Evolutionary conservation across 2,888 invertebrate species (phyloP).

Genomic region (Cenopis cana): DNA sequence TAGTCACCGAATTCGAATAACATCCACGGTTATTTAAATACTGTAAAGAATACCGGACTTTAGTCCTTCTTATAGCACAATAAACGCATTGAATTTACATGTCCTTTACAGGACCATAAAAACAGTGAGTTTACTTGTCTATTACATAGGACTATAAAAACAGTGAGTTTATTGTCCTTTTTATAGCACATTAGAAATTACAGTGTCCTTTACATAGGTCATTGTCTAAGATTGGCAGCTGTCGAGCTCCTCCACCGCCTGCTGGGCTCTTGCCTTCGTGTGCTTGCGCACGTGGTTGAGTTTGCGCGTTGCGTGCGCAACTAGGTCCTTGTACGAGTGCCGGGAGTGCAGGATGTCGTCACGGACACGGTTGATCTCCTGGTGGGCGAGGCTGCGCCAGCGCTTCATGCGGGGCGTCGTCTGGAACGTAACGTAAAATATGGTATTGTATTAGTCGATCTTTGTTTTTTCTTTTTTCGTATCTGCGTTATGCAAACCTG

Average conservation of each 20-base stretch:
- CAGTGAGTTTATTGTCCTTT: not conserved
- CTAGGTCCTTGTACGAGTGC: slow-evolving; percentile 67
- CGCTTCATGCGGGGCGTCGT: slow-evolving; percentile 62
- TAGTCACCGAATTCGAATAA: not conserved
- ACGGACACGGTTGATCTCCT: slow-evolving; percentile 69
- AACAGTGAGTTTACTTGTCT: not conserved
- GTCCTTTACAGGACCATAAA: not conserved
- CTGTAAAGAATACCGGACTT: not conserved
- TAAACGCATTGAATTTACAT: no score
- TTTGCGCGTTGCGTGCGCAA: slow-evolving; percentile 65
- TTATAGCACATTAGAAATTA: not conserved
- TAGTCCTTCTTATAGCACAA: no score
- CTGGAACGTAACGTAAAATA: slow-evolving; percentile 53
- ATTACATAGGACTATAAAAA: not conserved
- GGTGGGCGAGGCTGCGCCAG: slow-evolving; percentile 70
- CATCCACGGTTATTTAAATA: not conserved
- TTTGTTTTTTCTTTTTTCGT: no score
- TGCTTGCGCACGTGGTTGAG: slow-evolving; percentile 64
- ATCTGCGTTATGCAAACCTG: no score
- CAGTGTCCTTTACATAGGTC: not conserved
- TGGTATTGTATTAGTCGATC: no score
- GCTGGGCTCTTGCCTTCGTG: slow-evolving; percentile 52
- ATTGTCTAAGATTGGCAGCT: slow-evolving; percentile 51
- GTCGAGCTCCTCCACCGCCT: slow-evolving; percentile 53
- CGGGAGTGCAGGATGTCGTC: slow-evolving; percentile 72